Conservation (phyloP, 2,888 invertebrate genomes). For the Encarsia formosa region DNA sequence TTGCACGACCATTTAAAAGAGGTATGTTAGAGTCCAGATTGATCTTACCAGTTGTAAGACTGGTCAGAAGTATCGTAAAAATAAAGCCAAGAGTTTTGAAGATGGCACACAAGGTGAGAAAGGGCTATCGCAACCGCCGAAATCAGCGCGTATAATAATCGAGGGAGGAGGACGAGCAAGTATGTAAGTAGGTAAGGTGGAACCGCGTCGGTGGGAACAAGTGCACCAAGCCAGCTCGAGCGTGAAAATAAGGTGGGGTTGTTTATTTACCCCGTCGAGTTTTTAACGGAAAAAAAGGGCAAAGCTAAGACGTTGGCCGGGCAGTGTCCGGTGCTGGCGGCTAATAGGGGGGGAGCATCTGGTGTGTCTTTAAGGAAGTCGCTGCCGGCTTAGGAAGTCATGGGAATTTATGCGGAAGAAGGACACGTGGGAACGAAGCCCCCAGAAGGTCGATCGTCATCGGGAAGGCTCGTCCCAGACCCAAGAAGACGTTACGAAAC, state of each 20-base stretch:
- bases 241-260: constrained; percentile 19
- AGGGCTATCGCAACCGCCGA: too few species aligned
- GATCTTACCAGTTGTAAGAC: too few species aligned
- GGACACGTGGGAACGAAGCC: constrained; percentile 47
- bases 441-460: too few species aligned
- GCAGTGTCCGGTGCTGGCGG: constrained; percentile 6
- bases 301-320: background rate
- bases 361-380: constrained; percentile 23
- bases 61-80: too few species aligned
- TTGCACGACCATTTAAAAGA: too few species aligned
- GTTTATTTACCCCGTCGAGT: background rate
- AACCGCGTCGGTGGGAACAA: constrained; percentile 8
- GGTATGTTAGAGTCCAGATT: too few species aligned
- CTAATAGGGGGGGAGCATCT: constrained; percentile 1
- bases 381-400: constrained; percentile 43
- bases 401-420: background rate
- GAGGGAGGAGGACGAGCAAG: background rate
- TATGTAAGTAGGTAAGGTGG: background rate
- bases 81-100: too few species aligned
- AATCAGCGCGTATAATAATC: too few species aligned
- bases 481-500: constrained; percentile 17
- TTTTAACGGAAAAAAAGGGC: background rate
- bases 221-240: constrained; percentile 8
- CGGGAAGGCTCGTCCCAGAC: too few species aligned
- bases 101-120: too few species aligned